A percentile compares a stretch with the other conserved stretches of the same genome.
phyloP scores from a whole-genome alignment of 2,797 vertebrate genomes.

The Salarias fasciatus region DNA sequence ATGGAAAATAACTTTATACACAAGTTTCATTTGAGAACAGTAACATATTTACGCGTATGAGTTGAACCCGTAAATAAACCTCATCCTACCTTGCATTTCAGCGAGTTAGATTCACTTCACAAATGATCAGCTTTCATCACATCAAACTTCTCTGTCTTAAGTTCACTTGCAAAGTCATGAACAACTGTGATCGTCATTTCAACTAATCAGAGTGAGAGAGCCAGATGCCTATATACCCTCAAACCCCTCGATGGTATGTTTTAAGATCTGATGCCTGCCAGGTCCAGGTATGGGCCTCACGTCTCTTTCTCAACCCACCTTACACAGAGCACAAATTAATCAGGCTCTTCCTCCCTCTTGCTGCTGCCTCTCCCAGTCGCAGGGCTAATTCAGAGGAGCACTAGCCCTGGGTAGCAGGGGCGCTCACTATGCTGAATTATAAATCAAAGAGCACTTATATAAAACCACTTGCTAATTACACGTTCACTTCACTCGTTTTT shows the following conservation, averaged over 20 bases:
- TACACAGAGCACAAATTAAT: constrained; percentile 67
- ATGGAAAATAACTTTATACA: constrained; percentile 54
- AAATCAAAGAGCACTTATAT: constrained; percentile 83
- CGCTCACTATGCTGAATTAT: constrained; percentile 81
- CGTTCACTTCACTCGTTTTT: constrained; percentile 57
- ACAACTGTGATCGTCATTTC: constrained; percentile 34
- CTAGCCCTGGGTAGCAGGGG: constrained; percentile 71
- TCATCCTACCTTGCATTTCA: not conserved
- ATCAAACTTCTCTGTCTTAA: constrained; percentile 40
- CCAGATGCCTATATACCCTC: constrained; percentile 11
- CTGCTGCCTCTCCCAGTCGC: constrained; percentile 65
- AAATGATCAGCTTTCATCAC: constrained; percentile 36
- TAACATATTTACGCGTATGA: constrained; percentile 16
- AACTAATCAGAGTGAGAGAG: constrained; percentile 23
- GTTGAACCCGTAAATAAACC: constrained; percentile 4
- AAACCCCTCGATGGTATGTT: constrained; percentile 27
- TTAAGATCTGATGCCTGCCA: constrained; percentile 40
- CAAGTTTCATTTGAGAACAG: constrained; percentile 38
- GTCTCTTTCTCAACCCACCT: constrained; percentile 63
- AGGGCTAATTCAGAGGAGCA: constrained; percentile 74
- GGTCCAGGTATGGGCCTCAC: constrained; percentile 69
- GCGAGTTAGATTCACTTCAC: constrained; percentile 19
- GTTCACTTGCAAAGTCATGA: constrained; percentile 44
- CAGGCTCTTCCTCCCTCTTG: constrained; percentile 27
- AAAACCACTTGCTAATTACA: constrained; percentile 80